Evolutionary conservation across 2,113 vertebrate species (phyloP), one percentile per base, ranked within the genome.

Genomic region (Salvelinus namaycush): DNA sequence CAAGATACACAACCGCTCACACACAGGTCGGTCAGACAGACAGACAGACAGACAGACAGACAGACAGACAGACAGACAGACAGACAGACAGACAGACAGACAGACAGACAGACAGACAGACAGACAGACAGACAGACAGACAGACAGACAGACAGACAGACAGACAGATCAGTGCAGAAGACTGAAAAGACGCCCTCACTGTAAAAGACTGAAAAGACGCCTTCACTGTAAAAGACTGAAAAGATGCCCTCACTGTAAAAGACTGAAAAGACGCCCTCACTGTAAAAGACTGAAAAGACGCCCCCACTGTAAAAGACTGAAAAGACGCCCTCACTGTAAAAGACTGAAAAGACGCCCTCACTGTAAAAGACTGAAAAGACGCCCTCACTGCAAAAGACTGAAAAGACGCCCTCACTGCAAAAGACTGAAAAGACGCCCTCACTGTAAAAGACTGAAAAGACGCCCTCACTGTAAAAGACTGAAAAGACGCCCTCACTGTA

Each of bases 1-100:
- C 60, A 99, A 99, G 91, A 99, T 99, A 86, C 97, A 99, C 93
- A 98, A 97, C 89, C 95, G 97, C 54, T 99, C 97, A 0, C 97
- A 99, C 90, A 99, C 97, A 93, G 93, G 93, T 94, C 67, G 85
- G 90, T 60, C 1, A 29, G 29, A 20, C 22, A 24, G 24, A 24
- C 24, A 24, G 24, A 24, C 24, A 24, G 24, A 24, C 24, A 24
- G 24, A 1, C 24, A 24, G 24, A 24, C 24, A 24, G 24, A 24
- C 24, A 24, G 24, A 24, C 24, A 24, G 24, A 24, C 24, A 24
- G 24, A 24, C 24, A 24, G 24, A 24, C 24, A 24, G 1, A 59
- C 49, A 57, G 24, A 59, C 0, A n/a, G 14, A 57, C 24, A 48
- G 11, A 71, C 44, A 72, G 3, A 5, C 14, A 27, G 11, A 27